Percentiles rank a stretch among this genome's conserved stretches.
Conservation (phyloP, 2,797 vertebrate species). For the Bradypodion pumilum region DNA sequence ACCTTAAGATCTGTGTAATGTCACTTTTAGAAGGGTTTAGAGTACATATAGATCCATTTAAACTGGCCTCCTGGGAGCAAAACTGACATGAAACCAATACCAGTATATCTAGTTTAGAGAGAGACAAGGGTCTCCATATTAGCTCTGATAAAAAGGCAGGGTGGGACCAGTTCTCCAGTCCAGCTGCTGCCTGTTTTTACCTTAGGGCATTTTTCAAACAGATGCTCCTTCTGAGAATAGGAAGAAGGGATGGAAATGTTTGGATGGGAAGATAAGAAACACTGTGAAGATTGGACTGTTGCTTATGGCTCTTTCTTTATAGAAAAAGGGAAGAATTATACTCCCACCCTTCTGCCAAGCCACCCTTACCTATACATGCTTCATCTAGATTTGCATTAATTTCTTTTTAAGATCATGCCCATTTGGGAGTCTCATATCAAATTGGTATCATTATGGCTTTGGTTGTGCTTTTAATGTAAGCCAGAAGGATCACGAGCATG, state of each 20-base stretch:
- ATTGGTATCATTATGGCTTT: background rate
- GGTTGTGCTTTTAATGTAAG: background rate
- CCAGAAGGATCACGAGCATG: background rate
- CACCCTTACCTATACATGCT: background rate
- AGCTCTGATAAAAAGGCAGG: conserved; percentile 2
- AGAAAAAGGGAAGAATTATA: background rate
- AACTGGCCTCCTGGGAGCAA: conserved; percentile 13
- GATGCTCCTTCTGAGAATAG: background rate
- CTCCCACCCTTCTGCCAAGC: no score
- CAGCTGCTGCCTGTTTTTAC: background rate
- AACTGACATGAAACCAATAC: conserved; percentile 10
- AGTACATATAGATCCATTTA: conserved; percentile 18
- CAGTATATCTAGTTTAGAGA: conserved; percentile 13
- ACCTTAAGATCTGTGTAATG: conserved; percentile 32
- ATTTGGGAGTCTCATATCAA: background rate
- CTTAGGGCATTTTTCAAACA: background rate
- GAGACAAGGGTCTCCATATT: conserved; percentile 2
- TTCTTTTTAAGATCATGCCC: background rate
- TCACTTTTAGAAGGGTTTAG: conserved; percentile 28
- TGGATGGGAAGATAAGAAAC: background rate
- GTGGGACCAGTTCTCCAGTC: background rate
- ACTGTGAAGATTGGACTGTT: background rate
- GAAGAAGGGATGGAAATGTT: background rate
- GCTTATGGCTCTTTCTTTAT: background rate
- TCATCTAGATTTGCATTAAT: background rate